phyloP scores from a whole-genome alignment of 1,140 invertebrate genomes.

The Zophobas atratus region DNA sequence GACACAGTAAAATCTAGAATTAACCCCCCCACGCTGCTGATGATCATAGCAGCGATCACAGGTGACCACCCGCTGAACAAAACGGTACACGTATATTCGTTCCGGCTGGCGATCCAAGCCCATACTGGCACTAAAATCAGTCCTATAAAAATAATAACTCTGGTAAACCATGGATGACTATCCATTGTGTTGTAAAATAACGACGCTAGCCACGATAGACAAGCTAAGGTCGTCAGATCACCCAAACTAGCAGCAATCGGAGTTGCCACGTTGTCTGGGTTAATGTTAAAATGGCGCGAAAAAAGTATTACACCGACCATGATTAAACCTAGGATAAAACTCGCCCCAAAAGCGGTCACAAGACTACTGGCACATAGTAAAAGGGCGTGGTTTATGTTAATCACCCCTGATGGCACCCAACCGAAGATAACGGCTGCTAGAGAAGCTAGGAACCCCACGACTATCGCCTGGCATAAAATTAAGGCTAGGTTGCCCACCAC shows the following conservation, averaged over 20 bases:
- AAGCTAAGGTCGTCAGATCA: constrained; percentile 83
- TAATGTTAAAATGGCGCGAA: constrained; percentile 84
- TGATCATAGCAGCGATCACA: constrained; percentile 82
- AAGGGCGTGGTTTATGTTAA: constrained; percentile 87
- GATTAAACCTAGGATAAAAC: constrained; percentile 82
- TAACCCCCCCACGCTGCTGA: constrained; percentile 79
- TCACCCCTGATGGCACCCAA: constrained; percentile 84
- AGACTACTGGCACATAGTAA: constrained; percentile 91
- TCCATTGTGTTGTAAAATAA: constrained; percentile 75
- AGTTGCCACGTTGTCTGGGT: constrained; percentile 93
- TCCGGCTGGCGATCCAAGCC: constrained; percentile 78
- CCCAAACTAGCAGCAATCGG: constrained; percentile 92
- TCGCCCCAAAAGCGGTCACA: constrained; percentile 92
- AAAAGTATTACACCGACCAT: constrained; percentile 87
- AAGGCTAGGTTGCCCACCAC: constrained; percentile 90
- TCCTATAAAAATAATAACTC: constrained; percentile 71
- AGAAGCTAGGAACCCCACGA: constrained; percentile 93
- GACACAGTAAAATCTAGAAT: constrained; percentile 81
- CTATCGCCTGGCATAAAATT: constrained; percentile 94
- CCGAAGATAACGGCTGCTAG: constrained; percentile 89
- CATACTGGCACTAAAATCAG: constrained; percentile 79
- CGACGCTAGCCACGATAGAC: constrained; percentile 80
- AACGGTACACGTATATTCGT: constrained; percentile 78
- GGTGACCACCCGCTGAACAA: constrained; percentile 81
- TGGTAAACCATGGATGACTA: constrained; percentile 75